phyloP scores from a whole-genome alignment of 35 echinoderm and acorn worm genomes.

The Patiria miniata region DNA sequence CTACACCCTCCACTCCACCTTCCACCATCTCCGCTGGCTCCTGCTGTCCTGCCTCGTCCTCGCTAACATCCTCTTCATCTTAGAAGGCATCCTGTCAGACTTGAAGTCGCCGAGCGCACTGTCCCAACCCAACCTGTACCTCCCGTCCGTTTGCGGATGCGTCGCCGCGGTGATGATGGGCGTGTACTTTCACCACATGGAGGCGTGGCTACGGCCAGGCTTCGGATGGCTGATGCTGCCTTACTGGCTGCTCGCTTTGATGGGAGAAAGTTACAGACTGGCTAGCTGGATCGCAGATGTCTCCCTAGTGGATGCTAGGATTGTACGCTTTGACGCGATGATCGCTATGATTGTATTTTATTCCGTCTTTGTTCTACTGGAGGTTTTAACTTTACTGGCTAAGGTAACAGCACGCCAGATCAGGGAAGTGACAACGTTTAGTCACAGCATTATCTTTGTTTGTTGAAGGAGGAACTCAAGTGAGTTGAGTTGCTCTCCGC shows the following conservation, averaged over 20 bases:
- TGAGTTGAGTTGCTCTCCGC: too few relatives aligned
- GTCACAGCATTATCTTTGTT: too few relatives aligned
- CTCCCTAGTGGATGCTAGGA: neutral
- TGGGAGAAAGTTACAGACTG: neutral
- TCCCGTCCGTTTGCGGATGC: slow-evolving; percentile 43
- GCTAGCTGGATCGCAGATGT: slow-evolving; percentile 37
- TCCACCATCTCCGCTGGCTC: neutral
- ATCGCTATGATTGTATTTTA: slow-evolving; percentile 46
- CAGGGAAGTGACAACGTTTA: too few relatives aligned
- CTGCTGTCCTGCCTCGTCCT: neutral
- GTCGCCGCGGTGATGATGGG: slow-evolving; percentile 44
- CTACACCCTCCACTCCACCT: slow-evolving; percentile 11
- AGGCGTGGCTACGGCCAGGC: slow-evolving; percentile 50
- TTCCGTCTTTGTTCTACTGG: slow-evolving; percentile 54
- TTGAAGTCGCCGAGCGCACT: neutral
- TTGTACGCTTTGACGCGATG: slow-evolving; percentile 46
- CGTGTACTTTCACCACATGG: slow-evolving; percentile 70
- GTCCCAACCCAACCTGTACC: slow-evolving; percentile 51
- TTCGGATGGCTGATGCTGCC: slow-evolving; percentile 47
- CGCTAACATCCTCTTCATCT: slow-evolving; percentile 11
- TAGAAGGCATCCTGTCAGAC: slow-evolving; percentile 70
- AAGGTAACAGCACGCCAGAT: slow-evolving; percentile 53
- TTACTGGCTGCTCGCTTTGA: slow-evolving; percentile 59
- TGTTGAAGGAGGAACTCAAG: too few relatives aligned
- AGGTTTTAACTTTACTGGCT: slow-evolving; percentile 45